These are phyloP conservation scores for Monochamus saltuarius DNA, from an alignment of 1,140 invertebrate genomes.

Conservation along the genomic window DNA sequence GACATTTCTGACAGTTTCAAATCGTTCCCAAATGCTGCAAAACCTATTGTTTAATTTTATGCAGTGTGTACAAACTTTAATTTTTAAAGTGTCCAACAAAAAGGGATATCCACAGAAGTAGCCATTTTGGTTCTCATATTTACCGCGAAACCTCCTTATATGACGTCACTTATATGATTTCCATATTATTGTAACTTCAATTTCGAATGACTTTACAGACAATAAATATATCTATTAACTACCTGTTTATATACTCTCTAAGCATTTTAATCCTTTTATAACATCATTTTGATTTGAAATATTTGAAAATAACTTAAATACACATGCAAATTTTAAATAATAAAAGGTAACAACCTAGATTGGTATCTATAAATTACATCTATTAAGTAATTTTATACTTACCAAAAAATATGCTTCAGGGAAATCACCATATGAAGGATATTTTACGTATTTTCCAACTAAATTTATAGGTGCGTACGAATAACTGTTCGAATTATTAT, in stretches of 20 bases:
- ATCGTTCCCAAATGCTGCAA: no score
- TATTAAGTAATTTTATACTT: constrained; percentile 42
- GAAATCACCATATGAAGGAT: constrained; percentile 86
- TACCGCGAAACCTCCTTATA: no score
- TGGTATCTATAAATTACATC: background rate
- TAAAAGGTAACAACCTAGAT: background rate
- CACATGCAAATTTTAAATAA: background rate
- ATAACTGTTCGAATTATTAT: constrained; percentile 82
- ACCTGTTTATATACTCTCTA: background rate
- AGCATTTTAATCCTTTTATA: background rate
- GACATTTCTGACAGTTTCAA: no score
- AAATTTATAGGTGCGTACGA: constrained; percentile 87
- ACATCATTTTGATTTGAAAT: background rate
- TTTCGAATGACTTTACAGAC: no score
- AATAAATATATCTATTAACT: no score
- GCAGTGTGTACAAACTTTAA: no score
- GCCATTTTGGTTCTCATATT: no score
- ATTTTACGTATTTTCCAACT: constrained; percentile 77
- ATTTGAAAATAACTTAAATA: background rate
- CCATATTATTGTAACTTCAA: no score
- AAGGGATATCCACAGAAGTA: no score
- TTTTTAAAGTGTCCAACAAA: no score
- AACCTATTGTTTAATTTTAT: no score
- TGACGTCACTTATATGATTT: no score
- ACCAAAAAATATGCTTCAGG: constrained; percentile 88